Evolutionary conservation across 2,888 invertebrate genomes (phyloP), one percentile per base, ranked within the genome.

Genomic region (Aleiodes alternator): DNA sequence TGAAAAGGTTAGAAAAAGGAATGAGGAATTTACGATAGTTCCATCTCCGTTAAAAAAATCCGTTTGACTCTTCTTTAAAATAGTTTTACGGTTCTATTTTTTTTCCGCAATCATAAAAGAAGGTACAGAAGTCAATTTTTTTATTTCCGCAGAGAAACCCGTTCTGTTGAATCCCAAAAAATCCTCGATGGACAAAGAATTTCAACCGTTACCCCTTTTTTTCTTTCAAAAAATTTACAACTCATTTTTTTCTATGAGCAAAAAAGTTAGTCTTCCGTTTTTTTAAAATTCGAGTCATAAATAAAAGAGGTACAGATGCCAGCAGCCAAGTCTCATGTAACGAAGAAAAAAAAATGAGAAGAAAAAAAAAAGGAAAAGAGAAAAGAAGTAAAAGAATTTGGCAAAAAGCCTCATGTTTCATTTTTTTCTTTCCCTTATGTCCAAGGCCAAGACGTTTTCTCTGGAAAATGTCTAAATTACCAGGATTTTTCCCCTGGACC

Each of bases 381-480:
- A 14, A 12, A 12, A 12, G 31, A 38, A 23, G 29, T 3, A 11
- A 34, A 55, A 14, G 53, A 69, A 70, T 50, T 55, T 75, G 75
- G 64, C 70, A 75, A 61, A 69, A 70, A 69, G 31, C 51, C 70
- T 64, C 23, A n/a, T 29, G 23, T 61, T 69, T 69, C 69, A 53
- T 34, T 53, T 73, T 70, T 66, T 8, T 16, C 2, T 23, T 64
- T 23, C 34, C 34, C 34, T 34, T 34, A 1, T 34, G 4, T 14
- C 43, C 69, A 74, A 79, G 69, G 55, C 14, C 51, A 53, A n/a
- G 8, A n/a, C 7, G 9, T 55, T 69, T 79, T 61, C 69, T 50
- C 70, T 48, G 69, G 50, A 53, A 56, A 75, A 78, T 73, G 59
- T 76, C 80, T 80, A 79, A 80, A 81, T 81, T 79, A 79, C 76